Evolutionary conservation across 2,113 vertebrate species (phyloP), one percentile per base, ranked within the genome.

Genomic region (Proterorhinus semilunaris): DNA sequence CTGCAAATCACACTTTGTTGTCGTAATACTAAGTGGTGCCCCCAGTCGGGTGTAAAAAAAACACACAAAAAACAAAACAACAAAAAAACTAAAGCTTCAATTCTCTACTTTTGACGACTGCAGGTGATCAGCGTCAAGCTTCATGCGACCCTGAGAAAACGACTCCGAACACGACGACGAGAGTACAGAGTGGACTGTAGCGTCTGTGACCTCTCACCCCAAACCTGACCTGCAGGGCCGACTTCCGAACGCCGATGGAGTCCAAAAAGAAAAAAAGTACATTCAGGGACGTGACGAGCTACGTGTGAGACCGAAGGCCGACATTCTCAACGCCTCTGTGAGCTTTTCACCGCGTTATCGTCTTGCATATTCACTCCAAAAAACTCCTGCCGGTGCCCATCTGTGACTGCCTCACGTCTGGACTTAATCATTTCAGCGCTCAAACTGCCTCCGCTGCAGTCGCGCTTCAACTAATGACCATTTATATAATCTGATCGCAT

Each of bases 111-210:
- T 44, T 61, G 42, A 61, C 58, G 13, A n/a, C 27, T 58, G 15
- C 58, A 61, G 42, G 58, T 61, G 36, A 61, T 61, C 58, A 61
- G 58, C 58, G n/a, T 4, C 42, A 13, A 61, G 58, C 58, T 61
- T 61, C 58, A 61, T n/a, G 58, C 42, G 4, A n/a, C 58, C 42
- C 58, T 45, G 58, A 61, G 58, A 61, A 61, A 61, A 2, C 27
- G 4, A 36, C 27, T 36, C 27, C 27, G 27, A 36, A 36, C 27
- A 36, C 27, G 27, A 36, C 27, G 27, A 36, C 27, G 27, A 36
- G 27, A 6, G 13, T 42, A 2, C 15, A 13, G 15, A 61, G 58
- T 45, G 42, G 58, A 4, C 13, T 12, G 12, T 51, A 51, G 11
- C 15, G 11, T 51, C 49, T 51, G 8, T 51, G 49, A 13, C 6